Evolutionary conservation across 2,113 vertebrate species (phyloP).

Genomic region (Cathartes aura): DNA sequence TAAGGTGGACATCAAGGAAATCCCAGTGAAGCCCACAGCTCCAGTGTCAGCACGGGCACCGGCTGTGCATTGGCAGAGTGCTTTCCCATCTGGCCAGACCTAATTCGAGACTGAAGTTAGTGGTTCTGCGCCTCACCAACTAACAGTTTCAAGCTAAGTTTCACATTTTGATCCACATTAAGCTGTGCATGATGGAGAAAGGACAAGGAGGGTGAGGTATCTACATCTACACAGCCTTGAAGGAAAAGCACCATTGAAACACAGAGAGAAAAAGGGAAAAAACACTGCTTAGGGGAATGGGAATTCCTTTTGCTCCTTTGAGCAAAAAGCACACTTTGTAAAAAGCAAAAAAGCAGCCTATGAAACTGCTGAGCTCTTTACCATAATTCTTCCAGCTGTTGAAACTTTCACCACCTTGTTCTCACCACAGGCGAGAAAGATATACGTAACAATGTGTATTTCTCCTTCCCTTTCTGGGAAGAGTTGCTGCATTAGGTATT

Average conservation of each 20-base stretch:
- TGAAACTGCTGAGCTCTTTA: not conserved
- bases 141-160: not conserved
- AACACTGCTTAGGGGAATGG: not conserved
- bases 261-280: not conserved
- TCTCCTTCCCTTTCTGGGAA: not conserved
- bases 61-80: not conserved
- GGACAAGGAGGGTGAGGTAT: not conserved
- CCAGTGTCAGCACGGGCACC: not conserved
- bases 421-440: not conserved
- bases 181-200: not conserved
- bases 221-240: not conserved
- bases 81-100: not conserved
- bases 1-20: not conserved
- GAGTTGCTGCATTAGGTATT: not conserved
- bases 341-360: not conserved
- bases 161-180: not conserved
- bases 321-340: not conserved
- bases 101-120: not conserved
- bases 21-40: not conserved
- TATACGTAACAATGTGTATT: fast-evolving
- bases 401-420: not conserved
- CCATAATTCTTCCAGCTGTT: not conserved
- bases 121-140: not conserved
- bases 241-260: not conserved
- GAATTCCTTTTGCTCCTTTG: not conserved